These are phyloP conservation scores for Vollenhovia emeryi DNA, from an alignment of 1,140 invertebrate genomes.

Conservation along the genomic window DNA sequence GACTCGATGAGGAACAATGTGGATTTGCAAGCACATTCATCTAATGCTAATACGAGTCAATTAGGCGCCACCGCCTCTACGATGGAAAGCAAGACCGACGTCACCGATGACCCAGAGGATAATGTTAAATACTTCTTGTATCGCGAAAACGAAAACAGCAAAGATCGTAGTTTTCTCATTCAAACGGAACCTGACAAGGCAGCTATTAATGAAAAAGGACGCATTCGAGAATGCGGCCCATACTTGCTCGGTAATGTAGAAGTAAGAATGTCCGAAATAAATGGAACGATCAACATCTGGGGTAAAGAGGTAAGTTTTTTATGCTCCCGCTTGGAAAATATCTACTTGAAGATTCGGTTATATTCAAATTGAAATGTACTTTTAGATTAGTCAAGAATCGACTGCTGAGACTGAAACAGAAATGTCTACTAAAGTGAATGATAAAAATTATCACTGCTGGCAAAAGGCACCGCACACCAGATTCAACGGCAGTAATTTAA, in stretches of 20 bases:
- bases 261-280: slow-evolving; percentile 82
- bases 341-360: not conserved
- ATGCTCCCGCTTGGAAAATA: not conserved
- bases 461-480: slow-evolving; percentile 70
- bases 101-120: slow-evolving; percentile 62
- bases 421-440: slow-evolving; percentile 37
- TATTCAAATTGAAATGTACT: slow-evolving; percentile 15
- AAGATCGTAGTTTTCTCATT: slow-evolving; percentile 82
- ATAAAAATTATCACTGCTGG: slow-evolving; percentile 53
- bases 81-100: slow-evolving; percentile 60
- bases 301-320: slow-evolving; percentile 79
- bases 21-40: slow-evolving; percentile 10
- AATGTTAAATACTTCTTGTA: slow-evolving; percentile 81
- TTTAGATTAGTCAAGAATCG: slow-evolving; percentile 64
- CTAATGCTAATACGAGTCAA: slow-evolving; percentile 28
- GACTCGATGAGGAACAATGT: not conserved
- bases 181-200: slow-evolving; percentile 74
- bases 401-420: slow-evolving; percentile 62
- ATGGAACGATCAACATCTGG: slow-evolving; percentile 84
- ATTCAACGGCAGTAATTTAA: slow-evolving; percentile 59
- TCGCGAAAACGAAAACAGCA: slow-evolving; percentile 78
- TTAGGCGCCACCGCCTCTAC: not conserved
- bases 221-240: slow-evolving; percentile 80
- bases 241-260: slow-evolving; percentile 83
- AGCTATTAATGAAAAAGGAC: slow-evolving; percentile 63